Conservation (phyloP, 1,140 invertebrate genomes). For the Bombus vancouverensis region DNA sequence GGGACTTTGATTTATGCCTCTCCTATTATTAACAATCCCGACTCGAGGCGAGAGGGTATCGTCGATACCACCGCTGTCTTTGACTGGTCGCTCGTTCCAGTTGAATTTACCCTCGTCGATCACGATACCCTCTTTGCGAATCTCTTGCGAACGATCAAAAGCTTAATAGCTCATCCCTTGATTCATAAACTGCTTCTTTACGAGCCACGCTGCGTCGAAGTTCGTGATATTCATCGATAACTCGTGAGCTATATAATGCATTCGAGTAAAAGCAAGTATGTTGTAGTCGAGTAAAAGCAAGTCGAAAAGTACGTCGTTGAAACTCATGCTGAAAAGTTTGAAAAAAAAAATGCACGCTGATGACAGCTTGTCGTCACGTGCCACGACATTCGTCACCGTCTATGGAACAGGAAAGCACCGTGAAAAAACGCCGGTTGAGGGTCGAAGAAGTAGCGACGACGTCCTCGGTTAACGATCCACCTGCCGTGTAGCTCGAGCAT, state of each 20-base stretch:
- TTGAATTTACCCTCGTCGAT: conserved; percentile 24
- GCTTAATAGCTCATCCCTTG: neutral
- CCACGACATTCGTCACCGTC: conserved; percentile 57
- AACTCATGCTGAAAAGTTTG: neutral
- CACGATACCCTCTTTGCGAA: neutral
- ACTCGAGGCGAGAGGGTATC: conserved; percentile 55
- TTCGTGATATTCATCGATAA: neutral
- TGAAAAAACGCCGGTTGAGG: conserved; percentile 37
- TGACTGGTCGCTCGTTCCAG: neutral
- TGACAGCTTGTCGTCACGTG: conserved; percentile 49
- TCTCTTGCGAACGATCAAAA: neutral
- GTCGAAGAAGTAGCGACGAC: conserved; percentile 16
- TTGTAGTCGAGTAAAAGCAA: neutral
- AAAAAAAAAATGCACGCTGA: neutral
- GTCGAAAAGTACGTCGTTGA: neutral
- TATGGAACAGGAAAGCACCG: conserved; percentile 28
- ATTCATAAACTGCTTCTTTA: conserved; percentile 39
- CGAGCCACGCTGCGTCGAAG: neutral
- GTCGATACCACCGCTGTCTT: conserved; percentile 25
- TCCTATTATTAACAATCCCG: conserved; percentile 79
- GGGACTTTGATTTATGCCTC: conserved; percentile 80
- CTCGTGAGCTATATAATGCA: neutral
- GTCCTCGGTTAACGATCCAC: conserved; percentile 64
- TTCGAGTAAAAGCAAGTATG: neutral
- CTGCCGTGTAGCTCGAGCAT: conserved; percentile 47